Base-by-base conservation (phyloP, 2,113 vertebrate species). In the Vulpes ferrilata region DNA sequence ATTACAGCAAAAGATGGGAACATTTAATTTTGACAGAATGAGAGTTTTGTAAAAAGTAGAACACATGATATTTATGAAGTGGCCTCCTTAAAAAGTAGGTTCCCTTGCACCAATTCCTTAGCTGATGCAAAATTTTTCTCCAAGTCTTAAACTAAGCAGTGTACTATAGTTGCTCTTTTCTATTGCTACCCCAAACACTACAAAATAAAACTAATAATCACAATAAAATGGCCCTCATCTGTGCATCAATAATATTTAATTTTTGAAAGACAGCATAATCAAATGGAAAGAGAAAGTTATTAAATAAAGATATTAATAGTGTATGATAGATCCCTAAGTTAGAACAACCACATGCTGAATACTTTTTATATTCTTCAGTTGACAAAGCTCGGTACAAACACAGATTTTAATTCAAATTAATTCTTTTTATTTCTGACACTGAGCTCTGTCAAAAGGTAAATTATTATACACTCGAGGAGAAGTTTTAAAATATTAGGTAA, bases 11-110 rank as follows among this genome's bases (percentile, higher is more conserved):
- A 51, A 55, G 51, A 88, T 73, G 48, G n/a, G n/a, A 73, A 97
- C 82, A 98, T 88, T 98, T 85, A 98, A 87, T 85, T 90, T 81
- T 98, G 95, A 97, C 90, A 96, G 55, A 96, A 98, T 96, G 76
- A 88, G 92, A 95, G 90, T 85, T 96, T 98, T 91, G 90, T 88
- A 88, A 89, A 98, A 98, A 98, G 65, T 92, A 97, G 88, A 98
- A 92, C 4, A 30, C 0, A 5, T 82, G 97, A 35, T 87, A 97
- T 91, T 97, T 97, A 96, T 96, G 86, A 92, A 95, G 93, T 95
- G 5, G 84, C 90, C 92, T 97, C 83, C 53, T 97, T 98, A 96
- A n/a, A 96, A 95, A 97, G 71, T 76, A 97, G 88, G 71, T 93
- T 97, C 97, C 73, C 67, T 97, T 98, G 96, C 48, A 95, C 16